Evolutionary conservation across 2,113 vertebrate species (phyloP), one percentile per base, ranked within the genome.

Genomic region (Hippocampus comes): DNA sequence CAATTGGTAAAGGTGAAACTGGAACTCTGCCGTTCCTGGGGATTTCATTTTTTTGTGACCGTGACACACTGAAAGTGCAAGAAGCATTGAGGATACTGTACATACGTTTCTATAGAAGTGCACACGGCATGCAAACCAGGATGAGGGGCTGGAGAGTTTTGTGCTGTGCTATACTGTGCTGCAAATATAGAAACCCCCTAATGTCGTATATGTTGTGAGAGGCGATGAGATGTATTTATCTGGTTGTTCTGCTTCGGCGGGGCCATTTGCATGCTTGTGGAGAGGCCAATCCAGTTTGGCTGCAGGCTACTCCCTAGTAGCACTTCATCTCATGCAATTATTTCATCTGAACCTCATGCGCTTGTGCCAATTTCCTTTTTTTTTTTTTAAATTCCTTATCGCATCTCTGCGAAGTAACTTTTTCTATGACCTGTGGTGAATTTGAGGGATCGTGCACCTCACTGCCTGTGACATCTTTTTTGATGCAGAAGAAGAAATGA

Each of bases 51-150:
- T 68, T 68, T 84, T 79, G 81, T 86, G 87, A 88, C 79, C 88
- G 83, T 89, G 75, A 78, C 73, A 80, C 71, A 80, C 71, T 78
- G 78, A 87, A 83, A 75, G 68, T 80, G 73, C 67, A 84, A 56
- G 75, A 67, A 74, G 68, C 68, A 68, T 46, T 81, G 73, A 71
- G 78, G 72, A 76, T 85, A 73, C 42, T 80, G 70, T 79, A 81
- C 67, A 66, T 86, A 78, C 76, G 63, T 66, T 74, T 75, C 78
- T 82, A 38, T 46, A 60, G 73, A 64, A 34, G 57, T 48, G 86
- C 84, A 84, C 78, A 87, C 59, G 81, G 86, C 82, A 87, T 88
- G 86, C 71, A 77, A 70, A 78, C 75, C 78, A 72, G 82, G 72
- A 76, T 71, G 76, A 80, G 81, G 80, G 53, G 9, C 53, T n/a